Percentiles rank a stretch among this genome's conserved stretches.
phyloP scores from a whole-genome alignment of 2,888 invertebrate species.

The Automeris io region DNA sequence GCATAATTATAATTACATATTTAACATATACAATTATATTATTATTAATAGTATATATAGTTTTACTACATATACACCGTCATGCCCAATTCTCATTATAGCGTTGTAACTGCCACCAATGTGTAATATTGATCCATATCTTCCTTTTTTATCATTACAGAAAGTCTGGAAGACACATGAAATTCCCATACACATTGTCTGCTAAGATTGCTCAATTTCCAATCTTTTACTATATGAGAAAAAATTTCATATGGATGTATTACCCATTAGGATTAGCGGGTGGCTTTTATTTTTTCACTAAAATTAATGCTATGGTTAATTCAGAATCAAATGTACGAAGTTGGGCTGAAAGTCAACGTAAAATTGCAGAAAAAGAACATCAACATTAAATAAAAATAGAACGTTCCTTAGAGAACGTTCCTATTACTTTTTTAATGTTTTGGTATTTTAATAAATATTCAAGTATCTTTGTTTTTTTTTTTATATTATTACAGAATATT shows the following conservation, averaged over 20 bases:
- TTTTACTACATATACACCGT: too few species aligned
- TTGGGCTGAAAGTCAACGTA: conserved; percentile 58
- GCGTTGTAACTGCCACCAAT: too few species aligned
- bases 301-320: conserved; percentile 80
- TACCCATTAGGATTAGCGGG: conserved; percentile 74
- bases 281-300: conserved; percentile 80
- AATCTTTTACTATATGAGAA: conserved; percentile 80
- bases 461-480: not conserved
- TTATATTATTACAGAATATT: too few species aligned
- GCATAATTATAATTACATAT: too few species aligned
- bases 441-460: not conserved
- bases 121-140: not conserved
- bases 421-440: too few species aligned
- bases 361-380: conserved; percentile 52
- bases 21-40: too few species aligned
- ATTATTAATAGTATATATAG: too few species aligned
- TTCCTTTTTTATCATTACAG: conserved; percentile 30
- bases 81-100: too few species aligned
- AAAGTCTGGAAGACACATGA: conserved; percentile 84
- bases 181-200: conserved; percentile 88
- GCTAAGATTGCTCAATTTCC: conserved; percentile 91
- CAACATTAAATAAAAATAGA: conserved; percentile 23
- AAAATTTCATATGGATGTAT: conserved; percentile 86
- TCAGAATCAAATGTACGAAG: conserved; percentile 42
- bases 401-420: too few species aligned